phyloP scores from a whole-genome alignment of 2,888 invertebrate genomes.

The Pseudococcus viburni region DNA sequence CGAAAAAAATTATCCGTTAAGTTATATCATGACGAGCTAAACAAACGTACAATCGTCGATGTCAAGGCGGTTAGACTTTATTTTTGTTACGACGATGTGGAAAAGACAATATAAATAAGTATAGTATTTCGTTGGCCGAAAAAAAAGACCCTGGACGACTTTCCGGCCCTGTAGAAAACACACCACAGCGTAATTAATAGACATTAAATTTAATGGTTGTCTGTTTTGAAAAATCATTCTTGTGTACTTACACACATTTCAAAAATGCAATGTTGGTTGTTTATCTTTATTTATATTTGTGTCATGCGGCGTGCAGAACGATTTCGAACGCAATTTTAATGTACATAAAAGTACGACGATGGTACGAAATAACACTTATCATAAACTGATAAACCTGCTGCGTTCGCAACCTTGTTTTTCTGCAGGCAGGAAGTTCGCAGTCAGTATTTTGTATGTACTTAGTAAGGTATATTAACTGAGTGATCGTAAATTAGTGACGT shows the following conservation, averaged over 20 bases:
- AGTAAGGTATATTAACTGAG: neutral
- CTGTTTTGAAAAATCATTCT: neutral
- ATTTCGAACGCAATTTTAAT: neutral
- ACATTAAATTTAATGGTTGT: neutral
- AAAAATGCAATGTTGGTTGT: no score
- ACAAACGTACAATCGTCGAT: neutral
- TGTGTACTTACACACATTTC: no score
- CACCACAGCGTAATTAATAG: neutral
- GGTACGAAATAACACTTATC: neutral
- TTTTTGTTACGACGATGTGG: neutral
- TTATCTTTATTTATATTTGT: no score
- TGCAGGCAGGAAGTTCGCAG: neutral
- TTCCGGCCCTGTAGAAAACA: neutral
- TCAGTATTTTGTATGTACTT: neutral
- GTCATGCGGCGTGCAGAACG: neutral
- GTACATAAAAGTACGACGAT: neutral
- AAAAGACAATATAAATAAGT: neutral
- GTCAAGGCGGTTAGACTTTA: neutral
- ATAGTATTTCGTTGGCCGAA: neutral
- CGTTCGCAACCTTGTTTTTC: neutral
- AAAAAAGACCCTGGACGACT: neutral
- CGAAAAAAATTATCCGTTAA: neutral
- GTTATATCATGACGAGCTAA: neutral
- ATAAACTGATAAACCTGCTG: neutral
- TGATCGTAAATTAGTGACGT: conserved; percentile 4